phyloP scores from a whole-genome alignment of 2,797 vertebrate species.

The Threskiornis aethiopicus region DNA sequence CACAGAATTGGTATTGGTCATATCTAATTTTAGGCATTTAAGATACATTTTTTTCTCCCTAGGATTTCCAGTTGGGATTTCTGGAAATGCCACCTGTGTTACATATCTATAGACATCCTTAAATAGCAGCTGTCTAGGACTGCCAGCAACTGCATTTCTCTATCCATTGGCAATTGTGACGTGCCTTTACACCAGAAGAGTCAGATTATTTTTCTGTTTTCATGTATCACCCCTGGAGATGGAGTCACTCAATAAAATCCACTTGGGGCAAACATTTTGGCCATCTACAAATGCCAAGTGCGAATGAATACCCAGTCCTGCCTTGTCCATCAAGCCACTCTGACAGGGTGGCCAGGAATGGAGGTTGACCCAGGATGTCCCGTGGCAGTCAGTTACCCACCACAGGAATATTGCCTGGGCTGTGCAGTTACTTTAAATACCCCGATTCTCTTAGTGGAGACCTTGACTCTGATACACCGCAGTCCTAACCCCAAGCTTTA shows the following conservation, averaged over 20 bases:
- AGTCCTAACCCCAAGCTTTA: background rate
- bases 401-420: background rate
- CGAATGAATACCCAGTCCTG: background rate
- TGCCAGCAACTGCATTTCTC: background rate
- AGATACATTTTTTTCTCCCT: background rate
- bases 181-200: background rate
- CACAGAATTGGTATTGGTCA: background rate
- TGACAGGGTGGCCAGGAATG: background rate
- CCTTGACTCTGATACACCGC: background rate
- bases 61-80: background rate
- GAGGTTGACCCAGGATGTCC: background rate
- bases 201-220: background rate
- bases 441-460: background rate
- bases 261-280: background rate
- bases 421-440: background rate
- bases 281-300: background rate
- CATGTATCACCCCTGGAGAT: background rate
- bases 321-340: background rate
- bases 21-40: background rate
- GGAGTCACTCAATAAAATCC: background rate
- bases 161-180: background rate
- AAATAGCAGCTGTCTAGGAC: background rate
- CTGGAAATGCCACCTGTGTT: background rate
- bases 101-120: background rate
- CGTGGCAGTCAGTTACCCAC: background rate